A percentile compares a stretch with the other conserved stretches of the same genome.
These are phyloP conservation scores for Hymenopus coronatus DNA, from an alignment of 2,888 invertebrate species.

Conservation along the genomic window DNA sequence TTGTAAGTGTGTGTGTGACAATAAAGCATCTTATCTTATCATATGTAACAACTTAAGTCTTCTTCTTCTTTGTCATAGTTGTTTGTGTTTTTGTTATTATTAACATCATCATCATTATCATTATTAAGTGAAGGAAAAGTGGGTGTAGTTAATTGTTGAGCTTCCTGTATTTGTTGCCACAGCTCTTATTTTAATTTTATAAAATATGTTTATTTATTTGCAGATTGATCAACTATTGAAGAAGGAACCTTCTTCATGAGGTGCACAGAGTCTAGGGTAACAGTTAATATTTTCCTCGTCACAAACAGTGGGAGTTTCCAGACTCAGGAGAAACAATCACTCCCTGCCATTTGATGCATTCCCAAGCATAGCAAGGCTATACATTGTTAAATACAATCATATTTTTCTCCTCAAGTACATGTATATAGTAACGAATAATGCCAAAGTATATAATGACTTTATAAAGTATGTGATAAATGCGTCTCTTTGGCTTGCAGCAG, in stretches of 20 bases:
- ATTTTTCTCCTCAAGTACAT: neutral
- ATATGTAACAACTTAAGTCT: no score
- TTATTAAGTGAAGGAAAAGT: no score
- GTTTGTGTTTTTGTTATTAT: no score
- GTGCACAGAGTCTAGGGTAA: neutral
- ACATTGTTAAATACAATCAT: neutral
- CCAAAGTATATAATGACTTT: neutral
- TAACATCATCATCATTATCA: no score
- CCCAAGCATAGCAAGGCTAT: neutral
- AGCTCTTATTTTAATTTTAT: neutral
- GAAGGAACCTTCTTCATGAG: slow-evolving; percentile 44
- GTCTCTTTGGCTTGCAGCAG: neutral
- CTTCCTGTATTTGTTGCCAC: neutral
- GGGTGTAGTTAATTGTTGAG: no score
- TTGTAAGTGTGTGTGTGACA: no score
- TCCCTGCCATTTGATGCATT: neutral
- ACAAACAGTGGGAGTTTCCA: neutral
- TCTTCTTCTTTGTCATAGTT: no score
- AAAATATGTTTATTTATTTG: slow-evolving; percentile 26
- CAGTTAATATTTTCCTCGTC: neutral
- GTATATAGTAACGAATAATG: neutral
- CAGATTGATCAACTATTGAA: slow-evolving; percentile 76
- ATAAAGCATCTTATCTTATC: no score
- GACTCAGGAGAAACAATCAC: neutral
- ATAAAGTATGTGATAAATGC: neutral